Evolutionary conservation across 2,113 vertebrate genomes (phyloP), one percentile per base, ranked within the genome.

Genomic region (Poeciliopsis retropinna): DNA sequence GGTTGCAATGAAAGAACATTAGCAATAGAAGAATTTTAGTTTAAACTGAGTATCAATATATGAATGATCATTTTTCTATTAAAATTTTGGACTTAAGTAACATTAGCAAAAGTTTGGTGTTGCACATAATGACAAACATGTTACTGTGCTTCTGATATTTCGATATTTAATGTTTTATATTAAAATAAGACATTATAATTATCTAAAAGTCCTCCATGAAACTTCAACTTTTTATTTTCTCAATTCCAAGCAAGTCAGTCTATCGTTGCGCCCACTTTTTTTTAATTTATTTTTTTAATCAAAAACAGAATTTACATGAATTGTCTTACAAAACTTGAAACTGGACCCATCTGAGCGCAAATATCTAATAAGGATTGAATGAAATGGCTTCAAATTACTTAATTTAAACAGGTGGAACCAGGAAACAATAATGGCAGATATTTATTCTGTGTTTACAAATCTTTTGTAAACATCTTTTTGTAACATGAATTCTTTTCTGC

Each of bases 1-100:
- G 41, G 77, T 71, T 68, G 19, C 72, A 64, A 68, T 73, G 72
- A 39, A 84, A 71, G 19, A 83, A 82, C 69, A 67, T 81, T 31
- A 72, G 60, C 61, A 39, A 85, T 67, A 28, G 8, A 66, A 72
- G 63, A 71, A 74, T 73, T 8, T 51, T 47, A 3, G 44, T 54
- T 34, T 68, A 22, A 4, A 69, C 44, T 54, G 25, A n/a, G 25
- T 27, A 65, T 17, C 15, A 39, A 22, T 57, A 57, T 64, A 22
- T 37, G 25, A 3, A 44, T 27, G 14, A 19, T 47, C 1, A 47
- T 17, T 17, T 10, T 14, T 7, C 11, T 8, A 2, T 28, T 67
- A 28, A 66, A 10, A 34, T 22, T 4, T 37, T 34, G 13, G 1
- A 10, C 4, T 61, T 61, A 0, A 1, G 13, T 28, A 29, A 14